phyloP scores from a whole-genome alignment of 2,113 vertebrate species.

The Oriolus oriolus region DNA sequence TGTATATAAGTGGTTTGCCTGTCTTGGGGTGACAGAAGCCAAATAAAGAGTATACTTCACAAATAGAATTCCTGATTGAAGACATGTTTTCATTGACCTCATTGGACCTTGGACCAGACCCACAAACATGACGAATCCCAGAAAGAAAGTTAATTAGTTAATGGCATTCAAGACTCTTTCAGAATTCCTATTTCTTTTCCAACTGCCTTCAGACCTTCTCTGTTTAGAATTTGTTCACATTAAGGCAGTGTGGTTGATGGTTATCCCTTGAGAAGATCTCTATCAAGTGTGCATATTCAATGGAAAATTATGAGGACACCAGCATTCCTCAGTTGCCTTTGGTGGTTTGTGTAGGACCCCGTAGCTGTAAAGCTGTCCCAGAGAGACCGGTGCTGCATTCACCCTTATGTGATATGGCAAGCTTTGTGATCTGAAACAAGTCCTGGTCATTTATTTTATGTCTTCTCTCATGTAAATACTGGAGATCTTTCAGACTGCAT shows the following conservation, averaged over 20 bases:
- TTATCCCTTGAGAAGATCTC: not conserved
- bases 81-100: not conserved
- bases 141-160: not conserved
- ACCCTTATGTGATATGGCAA: not conserved
- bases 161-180: not conserved
- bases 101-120: not conserved
- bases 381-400: not conserved
- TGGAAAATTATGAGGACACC: not conserved
- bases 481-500: not conserved
- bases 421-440: not conserved
- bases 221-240: not conserved
- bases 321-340: not conserved
- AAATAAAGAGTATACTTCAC: not conserved
- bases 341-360: not conserved
- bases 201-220: not conserved
- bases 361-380: not conserved
- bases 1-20: not conserved
- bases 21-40: not conserved
- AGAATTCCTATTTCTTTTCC: not conserved
- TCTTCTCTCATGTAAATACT: not conserved
- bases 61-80: not conserved
- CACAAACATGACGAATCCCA: not conserved
- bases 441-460: not conserved
- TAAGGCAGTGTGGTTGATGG: not conserved
- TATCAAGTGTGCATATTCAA: not conserved